Evolutionary conservation across 2,113 vertebrate species (phyloP), one percentile per base, ranked within the genome.

Genomic region (Acrocephalus kingi): DNA sequence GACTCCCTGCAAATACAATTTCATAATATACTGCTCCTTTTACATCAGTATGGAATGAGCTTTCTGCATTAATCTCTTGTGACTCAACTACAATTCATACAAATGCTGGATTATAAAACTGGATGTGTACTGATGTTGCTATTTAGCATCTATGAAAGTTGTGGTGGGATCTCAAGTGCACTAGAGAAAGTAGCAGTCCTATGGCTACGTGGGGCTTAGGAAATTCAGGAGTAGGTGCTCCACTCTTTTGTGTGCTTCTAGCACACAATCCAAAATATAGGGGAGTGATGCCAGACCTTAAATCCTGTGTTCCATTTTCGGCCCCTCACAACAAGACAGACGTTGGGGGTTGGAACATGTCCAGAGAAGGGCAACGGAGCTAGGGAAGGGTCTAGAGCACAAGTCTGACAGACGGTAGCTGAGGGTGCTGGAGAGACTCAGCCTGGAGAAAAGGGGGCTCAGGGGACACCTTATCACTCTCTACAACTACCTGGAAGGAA

Each of bases 271-370:
- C 16, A 7, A 8, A 21, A 5, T 17, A 7, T 20, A 46, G 20
- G 35, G 64, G 3, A 41, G 16, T 7, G 37, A 37, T 7, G 9
- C 61, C 2, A 1, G 49, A 30, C n/a, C 18, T 80, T 4, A 4
- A 84, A 35, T 30, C 6, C 37, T 23, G 43, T 7, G 27, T 76
- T 67, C 2, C 0, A 10, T 35, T 84, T 81, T 81, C 0, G 0
- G 21, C 8, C 27, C 15, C 8, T 90, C 31, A 3, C 0, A 0
- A 8, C 24, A 39, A 33, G 18, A 46, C 12, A 13, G 37, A 23
- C 8, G 1, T 10, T 24, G 27, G 62, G 69, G 7, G 24, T 28
- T 72, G 21, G 33, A 77, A 46, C 2, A 1, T 3, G 7, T 69
- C 35, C 45, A n/a, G 25, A 45, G 86, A 48, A 55, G 55, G 8